Percentiles rank a stretch among this genome's conserved stretches.
phyloP scores from a whole-genome alignment of 2,797 vertebrate genomes.

The Coluber constrictor region DNA sequence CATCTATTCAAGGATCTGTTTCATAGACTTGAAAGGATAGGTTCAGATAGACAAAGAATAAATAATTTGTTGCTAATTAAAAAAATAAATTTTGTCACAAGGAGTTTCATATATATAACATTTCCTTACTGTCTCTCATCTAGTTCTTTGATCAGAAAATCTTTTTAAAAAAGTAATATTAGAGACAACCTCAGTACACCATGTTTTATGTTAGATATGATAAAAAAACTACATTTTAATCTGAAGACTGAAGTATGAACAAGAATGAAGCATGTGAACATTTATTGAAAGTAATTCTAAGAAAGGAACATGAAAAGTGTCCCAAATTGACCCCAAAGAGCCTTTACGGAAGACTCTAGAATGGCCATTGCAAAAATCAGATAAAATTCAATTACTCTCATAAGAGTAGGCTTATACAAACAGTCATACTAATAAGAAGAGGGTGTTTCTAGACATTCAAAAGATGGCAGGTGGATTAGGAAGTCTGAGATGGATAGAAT shows the following conservation, averaged over 20 bases:
- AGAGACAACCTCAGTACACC: background rate
- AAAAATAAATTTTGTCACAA: background rate
- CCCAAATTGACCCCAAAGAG: background rate
- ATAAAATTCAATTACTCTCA: background rate
- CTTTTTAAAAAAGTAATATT: background rate
- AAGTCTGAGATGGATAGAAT: background rate
- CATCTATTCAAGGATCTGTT: background rate
- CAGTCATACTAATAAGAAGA: background rate
- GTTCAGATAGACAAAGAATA: slow-evolving; percentile 27
- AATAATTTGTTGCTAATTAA: background rate
- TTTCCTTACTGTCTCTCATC: background rate
- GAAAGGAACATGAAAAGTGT: background rate
- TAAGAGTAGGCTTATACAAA: background rate
- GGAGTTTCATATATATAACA: slow-evolving; percentile 1
- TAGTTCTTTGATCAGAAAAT: background rate
- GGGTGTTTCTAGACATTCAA: too few relatives aligned
- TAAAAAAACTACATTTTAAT: background rate
- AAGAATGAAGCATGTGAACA: background rate
- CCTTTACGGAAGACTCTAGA: background rate
- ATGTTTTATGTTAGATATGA: too few relatives aligned
- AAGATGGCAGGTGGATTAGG: background rate
- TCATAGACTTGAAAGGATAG: slow-evolving; percentile 23
- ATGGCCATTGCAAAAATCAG: background rate
- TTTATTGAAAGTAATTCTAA: background rate
- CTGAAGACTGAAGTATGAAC: background rate